Conservation (phyloP, 1,140 invertebrate species). For the Polypedilum vanderplanki region DNA sequence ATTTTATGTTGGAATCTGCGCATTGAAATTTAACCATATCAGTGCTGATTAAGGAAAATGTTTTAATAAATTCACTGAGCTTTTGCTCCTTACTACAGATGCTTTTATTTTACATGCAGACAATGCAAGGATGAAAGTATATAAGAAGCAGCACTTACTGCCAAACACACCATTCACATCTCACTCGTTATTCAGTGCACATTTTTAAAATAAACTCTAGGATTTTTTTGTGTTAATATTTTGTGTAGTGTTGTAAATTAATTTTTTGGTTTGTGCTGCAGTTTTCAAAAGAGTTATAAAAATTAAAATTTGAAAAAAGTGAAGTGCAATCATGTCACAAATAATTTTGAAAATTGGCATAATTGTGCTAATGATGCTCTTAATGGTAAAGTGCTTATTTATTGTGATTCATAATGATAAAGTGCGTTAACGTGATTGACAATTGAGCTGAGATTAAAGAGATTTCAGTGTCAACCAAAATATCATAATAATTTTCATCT, state of each 20-base stretch:
- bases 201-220: not conserved
- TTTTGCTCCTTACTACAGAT: not conserved
- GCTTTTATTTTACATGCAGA: not conserved
- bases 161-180: not conserved
- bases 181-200: not conserved
- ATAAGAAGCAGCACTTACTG: conserved; percentile 30
- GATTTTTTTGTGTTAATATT: not conserved
- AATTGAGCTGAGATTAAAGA: too few relatives aligned
- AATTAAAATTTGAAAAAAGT: not conserved
- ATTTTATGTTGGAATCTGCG: not conserved
- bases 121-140: conserved; percentile 34
- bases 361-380: too few relatives aligned
- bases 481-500: too few relatives aligned
- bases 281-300: not conserved
- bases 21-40: not conserved
- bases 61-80: not conserved
- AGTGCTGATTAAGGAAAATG: not conserved
- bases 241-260: conserved; percentile 10
- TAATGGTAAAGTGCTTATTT: too few relatives aligned
- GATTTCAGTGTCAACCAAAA: too few relatives aligned
- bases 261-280: too few relatives aligned
- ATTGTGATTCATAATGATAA: too few relatives aligned
- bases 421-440: too few relatives aligned
- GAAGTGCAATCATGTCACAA: too few relatives aligned
- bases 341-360: too few relatives aligned